Conservation (phyloP, 1,140 invertebrate genomes). For the Epicauta chinensis region DNA sequence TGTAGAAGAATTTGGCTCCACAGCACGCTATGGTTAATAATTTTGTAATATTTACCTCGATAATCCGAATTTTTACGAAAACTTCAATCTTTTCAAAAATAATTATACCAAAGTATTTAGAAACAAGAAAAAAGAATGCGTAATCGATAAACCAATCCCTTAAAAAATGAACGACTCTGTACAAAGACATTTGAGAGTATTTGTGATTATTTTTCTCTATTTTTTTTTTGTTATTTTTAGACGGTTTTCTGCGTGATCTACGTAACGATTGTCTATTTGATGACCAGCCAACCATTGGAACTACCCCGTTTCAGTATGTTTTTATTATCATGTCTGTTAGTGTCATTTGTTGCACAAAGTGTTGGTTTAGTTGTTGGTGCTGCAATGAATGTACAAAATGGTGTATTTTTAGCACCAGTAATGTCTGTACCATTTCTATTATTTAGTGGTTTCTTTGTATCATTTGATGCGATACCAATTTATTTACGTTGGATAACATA, state of each 20-base stretch:
- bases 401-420: slow-evolving; percentile 92
- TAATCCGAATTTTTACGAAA: no score
- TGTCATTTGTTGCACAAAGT: slow-evolving; percentile 92
- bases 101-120: no score
- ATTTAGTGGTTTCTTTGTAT: slow-evolving; percentile 96
- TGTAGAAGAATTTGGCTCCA: no score
- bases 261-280: slow-evolving; percentile 88
- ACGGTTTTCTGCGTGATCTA: slow-evolving; percentile 87
- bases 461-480: slow-evolving; percentile 91
- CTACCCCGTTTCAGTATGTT: slow-evolving; percentile 82
- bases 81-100: no score
- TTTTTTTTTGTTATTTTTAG: slow-evolving; percentile 47
- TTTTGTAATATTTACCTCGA: no score
- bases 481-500: slow-evolving; percentile 96
- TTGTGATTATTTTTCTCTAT: no score
- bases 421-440: slow-evolving; percentile 91
- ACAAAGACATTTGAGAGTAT: no score
- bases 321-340: slow-evolving; percentile 77
- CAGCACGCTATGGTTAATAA: no score
- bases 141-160: no score
- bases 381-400: slow-evolving; percentile 90
- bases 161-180: no score
- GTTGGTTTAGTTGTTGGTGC: slow-evolving; percentile 92
- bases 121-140: no score
- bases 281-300: slow-evolving; percentile 89